Percentiles rank a stretch among this genome's conserved stretches.
These are phyloP conservation scores for Schizaphis graminum DNA, from an alignment of 2,888 invertebrate species.

Conservation along the genomic window DNA sequence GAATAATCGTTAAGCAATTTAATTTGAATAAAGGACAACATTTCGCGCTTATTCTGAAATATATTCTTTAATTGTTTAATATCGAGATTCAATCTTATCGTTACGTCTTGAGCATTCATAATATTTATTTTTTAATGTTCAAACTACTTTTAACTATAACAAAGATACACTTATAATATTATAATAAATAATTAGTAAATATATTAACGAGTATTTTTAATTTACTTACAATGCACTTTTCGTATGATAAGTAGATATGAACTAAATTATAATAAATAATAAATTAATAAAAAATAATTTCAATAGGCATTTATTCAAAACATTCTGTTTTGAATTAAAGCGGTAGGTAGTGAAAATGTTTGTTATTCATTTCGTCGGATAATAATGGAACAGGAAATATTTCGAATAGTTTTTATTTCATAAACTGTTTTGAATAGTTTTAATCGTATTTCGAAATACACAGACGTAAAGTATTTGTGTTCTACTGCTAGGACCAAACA, in stretches of 20 bases:
- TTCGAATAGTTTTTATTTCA: slow-evolving; percentile 15
- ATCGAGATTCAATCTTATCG: not conserved
- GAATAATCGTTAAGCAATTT: not conserved
- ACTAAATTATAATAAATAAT: not conserved
- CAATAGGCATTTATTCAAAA: not conserved
- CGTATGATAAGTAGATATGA: not conserved
- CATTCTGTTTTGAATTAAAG: not conserved
- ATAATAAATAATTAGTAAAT: too few relatives aligned
- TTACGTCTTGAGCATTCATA: not conserved
- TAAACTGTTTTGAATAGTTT: slow-evolving; percentile 35
- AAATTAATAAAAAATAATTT: not conserved
- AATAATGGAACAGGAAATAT: not conserved
- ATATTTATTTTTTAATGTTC: not conserved
- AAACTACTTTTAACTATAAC: not conserved
- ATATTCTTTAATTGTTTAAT: not conserved
- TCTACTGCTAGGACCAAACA: slow-evolving; percentile 16
- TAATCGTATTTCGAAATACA: not conserved
- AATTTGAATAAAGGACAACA: not conserved
- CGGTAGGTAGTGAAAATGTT: not conserved
- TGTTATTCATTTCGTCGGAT: not conserved
- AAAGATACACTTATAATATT: not conserved
- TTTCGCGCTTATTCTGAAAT: not conserved
- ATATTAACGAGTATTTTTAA: not conserved
- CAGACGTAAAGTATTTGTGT: slow-evolving; percentile 27
- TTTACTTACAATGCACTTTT: not conserved